phyloP scores from a whole-genome alignment of 2,888 invertebrate genomes.

The Acanthosepion lycidas region DNA sequence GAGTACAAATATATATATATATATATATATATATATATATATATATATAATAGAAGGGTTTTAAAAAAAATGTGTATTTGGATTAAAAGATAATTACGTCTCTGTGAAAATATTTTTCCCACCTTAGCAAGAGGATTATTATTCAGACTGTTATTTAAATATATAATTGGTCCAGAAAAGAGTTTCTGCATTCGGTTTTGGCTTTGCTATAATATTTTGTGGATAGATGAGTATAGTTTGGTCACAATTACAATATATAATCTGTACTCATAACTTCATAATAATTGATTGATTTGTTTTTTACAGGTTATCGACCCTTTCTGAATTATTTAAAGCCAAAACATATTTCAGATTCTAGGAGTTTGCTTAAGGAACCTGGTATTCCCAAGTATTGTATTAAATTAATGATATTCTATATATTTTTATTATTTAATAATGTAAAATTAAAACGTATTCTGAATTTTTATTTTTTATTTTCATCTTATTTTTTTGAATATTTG shows the following conservation, averaged over 20 bases:
- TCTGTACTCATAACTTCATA: too few relatives aligned
- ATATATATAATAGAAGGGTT: not conserved
- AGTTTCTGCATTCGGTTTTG: not conserved
- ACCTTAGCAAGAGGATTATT: not conserved
- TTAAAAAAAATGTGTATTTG: not conserved
- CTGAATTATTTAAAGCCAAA: too few relatives aligned
- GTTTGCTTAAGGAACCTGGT: too few relatives aligned
- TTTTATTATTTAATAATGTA: too few relatives aligned
- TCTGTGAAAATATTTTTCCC: not conserved
- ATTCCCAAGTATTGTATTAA: too few relatives aligned
- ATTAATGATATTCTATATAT: too few relatives aligned
- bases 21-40: not conserved
- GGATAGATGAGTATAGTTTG: not conserved
- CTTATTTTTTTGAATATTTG: too few relatives aligned
- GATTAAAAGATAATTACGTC: not conserved
- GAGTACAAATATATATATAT: not conserved
- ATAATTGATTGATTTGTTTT: too few relatives aligned
- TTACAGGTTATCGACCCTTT: too few relatives aligned
- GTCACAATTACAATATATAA: not conserved
- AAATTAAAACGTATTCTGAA: too few relatives aligned
- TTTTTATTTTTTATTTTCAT: too few relatives aligned
- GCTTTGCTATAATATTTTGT: not conserved
- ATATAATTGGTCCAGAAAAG: not conserved
- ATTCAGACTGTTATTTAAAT: not conserved
- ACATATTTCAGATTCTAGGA: too few relatives aligned